Conservation (phyloP, 2,888 invertebrate species). For the Psylliodes chrysocephalus region DNA sequence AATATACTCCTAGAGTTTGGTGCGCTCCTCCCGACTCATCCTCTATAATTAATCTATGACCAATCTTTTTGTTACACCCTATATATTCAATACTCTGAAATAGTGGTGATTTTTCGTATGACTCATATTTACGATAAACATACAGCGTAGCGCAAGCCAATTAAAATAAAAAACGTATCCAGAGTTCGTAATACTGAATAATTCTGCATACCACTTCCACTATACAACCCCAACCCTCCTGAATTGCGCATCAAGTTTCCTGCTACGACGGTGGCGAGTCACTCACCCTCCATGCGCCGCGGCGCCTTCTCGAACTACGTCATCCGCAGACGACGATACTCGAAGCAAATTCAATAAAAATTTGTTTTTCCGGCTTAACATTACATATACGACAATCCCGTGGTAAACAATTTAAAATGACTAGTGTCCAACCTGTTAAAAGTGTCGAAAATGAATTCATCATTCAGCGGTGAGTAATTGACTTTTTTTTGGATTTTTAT, state of each 20-base stretch:
- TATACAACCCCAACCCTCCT: constrained; percentile 12
- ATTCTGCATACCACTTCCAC: constrained; percentile 1
- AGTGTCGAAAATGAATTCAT: constrained; percentile 51
- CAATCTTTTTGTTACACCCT: too few relatives aligned
- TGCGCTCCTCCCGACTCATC: too few relatives aligned
- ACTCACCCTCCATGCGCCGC: constrained; percentile 38
- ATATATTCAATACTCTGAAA: too few relatives aligned
- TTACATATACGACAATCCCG: constrained; percentile 3
- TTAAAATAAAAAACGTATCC: too few relatives aligned
- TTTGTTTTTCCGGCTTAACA: constrained; percentile 4
- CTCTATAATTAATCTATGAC: too few relatives aligned
- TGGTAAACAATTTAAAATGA: constrained; percentile 43
- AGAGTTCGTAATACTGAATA: too few relatives aligned
- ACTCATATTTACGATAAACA: too few relatives aligned
- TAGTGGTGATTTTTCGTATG: too few relatives aligned
- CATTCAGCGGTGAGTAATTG: constrained; percentile 43
- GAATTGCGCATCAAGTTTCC: constrained; percentile 22
- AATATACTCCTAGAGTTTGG: too few relatives aligned
- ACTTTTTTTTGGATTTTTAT: not conserved
- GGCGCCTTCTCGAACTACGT: constrained; percentile 28
- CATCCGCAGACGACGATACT: constrained; percentile 24
- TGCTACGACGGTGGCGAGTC: constrained; percentile 12
- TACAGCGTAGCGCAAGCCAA: too few relatives aligned
- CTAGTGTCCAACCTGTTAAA: constrained; percentile 51
- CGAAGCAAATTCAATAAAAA: constrained; percentile 8